Evolutionary conservation across 2,113 vertebrate genomes (phyloP), one percentile per base, ranked within the genome.

Genomic region (Passer montanus): DNA sequence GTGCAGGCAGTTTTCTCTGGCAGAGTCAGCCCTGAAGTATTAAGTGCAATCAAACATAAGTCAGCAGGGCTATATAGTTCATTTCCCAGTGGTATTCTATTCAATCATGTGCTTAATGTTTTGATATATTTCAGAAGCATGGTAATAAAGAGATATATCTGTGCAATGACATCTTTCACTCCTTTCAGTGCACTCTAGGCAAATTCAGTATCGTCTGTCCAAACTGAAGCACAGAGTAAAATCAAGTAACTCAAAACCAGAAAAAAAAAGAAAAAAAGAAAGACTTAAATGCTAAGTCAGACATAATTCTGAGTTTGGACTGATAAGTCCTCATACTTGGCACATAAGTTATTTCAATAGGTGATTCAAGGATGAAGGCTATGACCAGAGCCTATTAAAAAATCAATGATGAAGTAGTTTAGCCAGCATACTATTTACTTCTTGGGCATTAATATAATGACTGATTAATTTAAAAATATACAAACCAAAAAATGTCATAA

Each of bases 71-170:
- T 83, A 46, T 83, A 5, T 20, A 82, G 35, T 83, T 90, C 59
- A 77, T 90, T 85, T 93, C 50, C 52, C 75, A 62, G 44, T 69
- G 76, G 55, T 77, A 59, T 77, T 70, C 52, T 79, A 47, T 67
- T 93, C 93, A 91, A 30, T 90, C 44, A 43, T 23, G 43, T 70
- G 43, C 64, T 88, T 88, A 91, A 46, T 63, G 52, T 85, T 94
- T 89, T 83, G 8, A 70, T 89, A 23, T 31, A 18, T 91, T 94
- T 91, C 90, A 84, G 81, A 87, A 77, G 47, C 24, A 8, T 7
- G 26, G 31, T 63, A 86, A 93, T 84, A 88, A 68, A 95, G 50
- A 64, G 21, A 64, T 46, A 20, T 46, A 79, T 79, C 28, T 84
- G 30, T 20, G 30, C 33, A 28, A 58, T 69, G 21, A 16, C 63